A percentile compares a stretch with the other conserved stretches of the same genome.
phyloP scores from a whole-genome alignment of 2,888 invertebrate species.

The Napeogenes sylphis region DNA sequence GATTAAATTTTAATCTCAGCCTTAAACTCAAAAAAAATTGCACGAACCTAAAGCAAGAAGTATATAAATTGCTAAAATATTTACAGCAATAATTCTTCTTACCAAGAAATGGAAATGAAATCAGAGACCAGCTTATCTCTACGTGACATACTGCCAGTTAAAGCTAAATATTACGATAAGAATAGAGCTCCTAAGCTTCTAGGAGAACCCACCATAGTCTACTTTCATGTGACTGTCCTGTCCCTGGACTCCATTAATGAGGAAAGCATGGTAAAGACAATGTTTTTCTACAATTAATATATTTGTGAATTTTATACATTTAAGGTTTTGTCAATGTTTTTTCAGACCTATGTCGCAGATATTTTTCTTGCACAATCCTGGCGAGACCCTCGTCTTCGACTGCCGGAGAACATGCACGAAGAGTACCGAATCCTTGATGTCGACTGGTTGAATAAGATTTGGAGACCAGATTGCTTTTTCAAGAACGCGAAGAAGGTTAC shows the following conservation, averaged over 20 bases:
- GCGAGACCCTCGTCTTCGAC: conserved; percentile 90
- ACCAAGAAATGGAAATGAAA: conserved; percentile 68
- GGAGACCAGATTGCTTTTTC: conserved; percentile 96
- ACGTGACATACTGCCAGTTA: conserved; percentile 89
- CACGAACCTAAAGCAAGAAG: no score
- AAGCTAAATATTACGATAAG: conserved; percentile 92
- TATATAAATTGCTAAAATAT: neutral
- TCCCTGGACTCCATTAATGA: conserved; percentile 97
- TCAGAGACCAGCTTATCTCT: conserved; percentile 80
- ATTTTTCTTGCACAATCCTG: conserved; percentile 95
- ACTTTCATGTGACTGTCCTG: conserved; percentile 93
- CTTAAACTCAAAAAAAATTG: no score
- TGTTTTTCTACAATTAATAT: neutral
- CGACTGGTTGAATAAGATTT: conserved; percentile 92
- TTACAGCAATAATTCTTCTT: conserved; percentile 65
- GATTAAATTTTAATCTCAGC: no score
- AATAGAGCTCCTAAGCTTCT: conserved; percentile 91
- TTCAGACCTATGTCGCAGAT: conserved; percentile 94
- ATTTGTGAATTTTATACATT: neutral
- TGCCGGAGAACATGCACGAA: conserved; percentile 96
- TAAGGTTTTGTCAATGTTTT: conserved; percentile 22
- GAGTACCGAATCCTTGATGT: conserved; percentile 93
- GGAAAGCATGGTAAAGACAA: conserved; percentile 88
- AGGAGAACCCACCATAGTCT: conserved; percentile 91
- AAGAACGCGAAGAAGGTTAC: conserved; percentile 96